phyloP scores from a whole-genome alignment of 2,888 invertebrate species.

The Cheilosia vernalis region DNA sequence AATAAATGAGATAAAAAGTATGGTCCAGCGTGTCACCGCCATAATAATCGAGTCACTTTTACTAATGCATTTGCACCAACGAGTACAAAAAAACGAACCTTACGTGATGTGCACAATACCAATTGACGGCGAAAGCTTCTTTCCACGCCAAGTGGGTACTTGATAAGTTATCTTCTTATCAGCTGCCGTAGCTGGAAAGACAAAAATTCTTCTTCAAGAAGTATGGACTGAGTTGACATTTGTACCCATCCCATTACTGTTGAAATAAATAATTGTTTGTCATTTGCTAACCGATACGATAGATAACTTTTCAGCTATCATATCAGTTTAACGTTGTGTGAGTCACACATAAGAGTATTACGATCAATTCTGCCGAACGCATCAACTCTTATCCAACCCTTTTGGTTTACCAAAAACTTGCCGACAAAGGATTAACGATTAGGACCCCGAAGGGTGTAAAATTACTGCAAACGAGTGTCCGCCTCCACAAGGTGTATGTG shows the following conservation, averaged over 20 bases:
- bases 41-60: constrained; percentile 26
- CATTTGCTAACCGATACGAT: neutral
- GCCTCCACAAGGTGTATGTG: constrained; percentile 36
- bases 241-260: neutral
- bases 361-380: neutral
- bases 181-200: neutral
- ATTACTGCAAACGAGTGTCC: constrained; percentile 7
- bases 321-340: neutral
- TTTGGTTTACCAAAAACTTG: neutral
- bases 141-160: constrained; percentile 13
- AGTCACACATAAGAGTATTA: neutral
- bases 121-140: constrained; percentile 8
- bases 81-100: neutral
- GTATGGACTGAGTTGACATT: neutral
- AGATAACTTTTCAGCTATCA: neutral
- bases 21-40: constrained; percentile 76
- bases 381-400: neutral
- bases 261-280: neutral
- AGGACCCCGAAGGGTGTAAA: constrained; percentile 21
- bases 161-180: constrained; percentile 42
- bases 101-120: neutral
- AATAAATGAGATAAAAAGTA: constrained; percentile 74
- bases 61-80: neutral
- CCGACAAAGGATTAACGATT: constrained; percentile 43
- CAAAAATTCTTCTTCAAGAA: constrained; percentile 3